These are phyloP conservation scores for Eilema griseolum DNA, from an alignment of 2,888 invertebrate species.

Conservation along the genomic window DNA sequence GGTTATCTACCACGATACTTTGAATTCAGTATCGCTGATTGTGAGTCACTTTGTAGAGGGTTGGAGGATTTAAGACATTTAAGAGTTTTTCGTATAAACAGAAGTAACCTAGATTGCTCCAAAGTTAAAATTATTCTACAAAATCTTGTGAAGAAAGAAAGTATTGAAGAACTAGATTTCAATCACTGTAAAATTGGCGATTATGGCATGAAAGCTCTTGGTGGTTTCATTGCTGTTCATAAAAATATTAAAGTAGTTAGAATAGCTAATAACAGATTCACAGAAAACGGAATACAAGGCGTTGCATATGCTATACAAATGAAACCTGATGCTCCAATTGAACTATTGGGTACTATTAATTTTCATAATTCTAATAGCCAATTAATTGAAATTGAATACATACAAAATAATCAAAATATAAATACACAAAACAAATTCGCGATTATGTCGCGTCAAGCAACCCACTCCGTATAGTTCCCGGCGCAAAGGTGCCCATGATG, in stretches of 20 bases:
- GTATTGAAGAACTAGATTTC: constrained; percentile 88
- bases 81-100: constrained; percentile 85
- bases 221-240: constrained; percentile 84
- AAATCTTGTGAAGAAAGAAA: constrained; percentile 79
- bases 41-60: constrained; percentile 85
- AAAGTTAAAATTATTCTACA: constrained; percentile 87
- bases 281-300: constrained; percentile 84
- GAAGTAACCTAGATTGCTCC: constrained; percentile 87
- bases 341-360: constrained; percentile 71
- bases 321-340: constrained; percentile 81
- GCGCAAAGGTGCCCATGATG: too few relatives aligned
- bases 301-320: constrained; percentile 84
- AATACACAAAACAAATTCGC: too few relatives aligned
- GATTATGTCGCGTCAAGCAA: too few relatives aligned
- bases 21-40: constrained; percentile 87
- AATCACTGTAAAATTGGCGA: constrained; percentile 89
- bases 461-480: too few relatives aligned
- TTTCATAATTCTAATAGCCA: not conserved
- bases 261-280: constrained; percentile 86
- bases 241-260: constrained; percentile 79
- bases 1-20: constrained; percentile 87
- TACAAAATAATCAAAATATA: too few relatives aligned
- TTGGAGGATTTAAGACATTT: constrained; percentile 79
- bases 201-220: constrained; percentile 88
- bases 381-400: too few relatives aligned